Conservation (phyloP, 2,113 vertebrate species). For the Chaetops frenatus region DNA sequence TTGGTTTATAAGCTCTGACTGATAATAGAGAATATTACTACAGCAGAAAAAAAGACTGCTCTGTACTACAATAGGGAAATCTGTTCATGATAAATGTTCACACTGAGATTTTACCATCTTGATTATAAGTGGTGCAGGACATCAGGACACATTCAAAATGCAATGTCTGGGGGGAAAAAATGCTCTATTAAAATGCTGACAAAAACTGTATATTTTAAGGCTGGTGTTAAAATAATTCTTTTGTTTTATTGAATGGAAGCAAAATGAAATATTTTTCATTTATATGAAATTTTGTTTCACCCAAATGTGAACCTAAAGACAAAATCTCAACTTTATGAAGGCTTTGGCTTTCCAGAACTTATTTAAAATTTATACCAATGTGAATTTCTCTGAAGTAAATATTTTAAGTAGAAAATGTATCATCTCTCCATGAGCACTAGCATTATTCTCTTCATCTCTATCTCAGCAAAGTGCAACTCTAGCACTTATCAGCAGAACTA, state of each 20-base stretch:
- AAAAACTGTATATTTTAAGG: neutral
- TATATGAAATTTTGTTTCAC: neutral
- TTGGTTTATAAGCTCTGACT: neutral
- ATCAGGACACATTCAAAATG: neutral
- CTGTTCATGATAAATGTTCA: neutral
- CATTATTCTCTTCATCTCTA: neutral
- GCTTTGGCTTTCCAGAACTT: neutral
- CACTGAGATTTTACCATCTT: neutral
- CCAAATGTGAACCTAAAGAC: neutral
- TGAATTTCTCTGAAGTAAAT: neutral
- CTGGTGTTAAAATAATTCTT: neutral
- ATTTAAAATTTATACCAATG: neutral
- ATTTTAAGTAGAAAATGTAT: neutral
- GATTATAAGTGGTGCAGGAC: neutral
- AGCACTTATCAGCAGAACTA: neutral
- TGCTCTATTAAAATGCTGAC: neutral
- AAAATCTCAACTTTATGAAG: neutral
- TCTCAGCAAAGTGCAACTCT: neutral
- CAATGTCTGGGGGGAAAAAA: neutral
- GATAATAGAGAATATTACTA: neutral
- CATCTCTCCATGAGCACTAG: neutral
- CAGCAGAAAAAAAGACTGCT: neutral
- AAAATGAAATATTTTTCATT: neutral
- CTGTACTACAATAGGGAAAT: neutral
- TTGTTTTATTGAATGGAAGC: neutral